A percentile compares a stretch with the other conserved stretches of the same genome.
Evolutionary conservation across 1,140 invertebrate genomes (phyloP).

Genomic region (Anastrepha obliqua): DNA sequence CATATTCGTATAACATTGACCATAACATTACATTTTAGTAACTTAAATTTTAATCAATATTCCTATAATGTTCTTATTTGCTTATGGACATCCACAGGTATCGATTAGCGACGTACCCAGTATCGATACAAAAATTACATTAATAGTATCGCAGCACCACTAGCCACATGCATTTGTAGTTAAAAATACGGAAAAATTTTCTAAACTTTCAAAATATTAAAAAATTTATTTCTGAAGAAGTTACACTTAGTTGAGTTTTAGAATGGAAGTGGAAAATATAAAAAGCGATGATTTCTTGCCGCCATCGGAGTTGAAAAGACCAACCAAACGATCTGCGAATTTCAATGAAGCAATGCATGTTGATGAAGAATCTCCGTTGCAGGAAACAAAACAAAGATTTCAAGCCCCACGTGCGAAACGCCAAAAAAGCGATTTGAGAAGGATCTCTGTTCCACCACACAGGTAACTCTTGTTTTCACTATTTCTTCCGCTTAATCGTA

Average conservation of each 20-base stretch:
- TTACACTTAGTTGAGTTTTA: not conserved
- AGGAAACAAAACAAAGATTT: conserved; percentile 69
- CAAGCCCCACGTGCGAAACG: conserved; percentile 75
- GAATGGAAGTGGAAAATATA: conserved; percentile 75
- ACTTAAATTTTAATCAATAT: no score
- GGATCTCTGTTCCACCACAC: conserved; percentile 80
- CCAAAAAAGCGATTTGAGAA: conserved; percentile 78
- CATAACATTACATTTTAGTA: no score
- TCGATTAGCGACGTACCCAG: no score
- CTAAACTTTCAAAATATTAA: not conserved
- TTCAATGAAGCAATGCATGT: conserved; percentile 79
- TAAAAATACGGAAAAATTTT: not conserved
- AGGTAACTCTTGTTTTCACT: conserved; percentile 66
- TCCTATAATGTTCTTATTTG: no score
- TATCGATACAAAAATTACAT: no score
- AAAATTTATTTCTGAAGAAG: not conserved
- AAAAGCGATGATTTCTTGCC: conserved; percentile 77
- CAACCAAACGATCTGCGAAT: conserved; percentile 74
- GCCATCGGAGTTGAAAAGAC: conserved; percentile 75
- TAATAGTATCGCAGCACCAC: no score
- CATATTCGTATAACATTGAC: no score
- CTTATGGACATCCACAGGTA: no score
- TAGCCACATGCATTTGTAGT: conserved; percentile 18
- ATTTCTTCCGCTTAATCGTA: not conserved
- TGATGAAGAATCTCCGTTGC: conserved; percentile 77